Conservation (phyloP, 2,797 vertebrate species). For the Valencia hispanica region DNA sequence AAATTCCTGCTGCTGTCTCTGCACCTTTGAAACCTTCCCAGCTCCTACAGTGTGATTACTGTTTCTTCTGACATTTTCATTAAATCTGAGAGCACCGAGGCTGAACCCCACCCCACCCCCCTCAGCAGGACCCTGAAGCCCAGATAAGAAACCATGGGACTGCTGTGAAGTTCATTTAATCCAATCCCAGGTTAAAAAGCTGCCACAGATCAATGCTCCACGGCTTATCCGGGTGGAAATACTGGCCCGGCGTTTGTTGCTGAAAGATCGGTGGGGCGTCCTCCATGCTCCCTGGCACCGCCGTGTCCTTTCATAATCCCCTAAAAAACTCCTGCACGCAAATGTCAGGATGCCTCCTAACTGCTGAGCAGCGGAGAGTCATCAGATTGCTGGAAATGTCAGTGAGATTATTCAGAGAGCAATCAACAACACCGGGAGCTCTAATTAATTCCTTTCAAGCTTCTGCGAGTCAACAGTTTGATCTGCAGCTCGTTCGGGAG, state of each 20-base stretch:
- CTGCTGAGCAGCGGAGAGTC: slow-evolving; percentile 40
- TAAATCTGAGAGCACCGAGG: neutral
- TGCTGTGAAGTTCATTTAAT: slow-evolving; percentile 17
- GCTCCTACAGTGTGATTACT: neutral
- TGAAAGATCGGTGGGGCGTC: slow-evolving; percentile 8
- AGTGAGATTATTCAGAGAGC: slow-evolving; percentile 48
- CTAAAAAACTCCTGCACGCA: slow-evolving; percentile 39
- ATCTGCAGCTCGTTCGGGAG: neutral
- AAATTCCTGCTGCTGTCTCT: neutral
- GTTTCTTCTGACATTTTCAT: slow-evolving; percentile 23
- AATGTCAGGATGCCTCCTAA: slow-evolving; percentile 56
- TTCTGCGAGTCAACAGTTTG: slow-evolving; percentile 13
- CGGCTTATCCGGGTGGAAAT: slow-evolving; percentile 2
- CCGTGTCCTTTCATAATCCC: slow-evolving; percentile 55
- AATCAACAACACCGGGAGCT: slow-evolving; percentile 29
- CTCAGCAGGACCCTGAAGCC: neutral
- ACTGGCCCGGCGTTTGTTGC: slow-evolving; percentile 1
- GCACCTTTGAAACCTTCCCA: neutral
- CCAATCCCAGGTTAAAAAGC: slow-evolving; percentile 12
- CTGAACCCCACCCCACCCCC: neutral
- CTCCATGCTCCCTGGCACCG: slow-evolving; percentile 11
- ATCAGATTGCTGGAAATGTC: slow-evolving; percentile 58
- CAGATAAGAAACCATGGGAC: slow-evolving; percentile 12
- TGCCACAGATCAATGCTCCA: slow-evolving; percentile 16
- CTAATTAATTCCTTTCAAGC: slow-evolving; percentile 33